Conservation (phyloP, 2,113 vertebrate genomes). For the Aviceda subcristata region DNA sequence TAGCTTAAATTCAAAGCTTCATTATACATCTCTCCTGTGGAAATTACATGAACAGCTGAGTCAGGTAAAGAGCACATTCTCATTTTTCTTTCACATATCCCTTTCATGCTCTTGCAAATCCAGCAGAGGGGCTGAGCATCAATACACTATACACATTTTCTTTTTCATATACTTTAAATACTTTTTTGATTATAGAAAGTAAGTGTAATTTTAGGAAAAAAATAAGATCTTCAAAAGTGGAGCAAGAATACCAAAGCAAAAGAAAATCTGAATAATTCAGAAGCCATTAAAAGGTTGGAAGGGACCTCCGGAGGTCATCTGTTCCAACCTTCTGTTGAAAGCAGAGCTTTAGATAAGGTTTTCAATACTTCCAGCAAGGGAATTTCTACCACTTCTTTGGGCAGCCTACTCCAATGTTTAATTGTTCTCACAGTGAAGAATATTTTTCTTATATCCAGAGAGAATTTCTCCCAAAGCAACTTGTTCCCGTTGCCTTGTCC, state of each 20-base stretch:
- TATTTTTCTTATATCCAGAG: no score
- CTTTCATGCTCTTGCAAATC: not conserved
- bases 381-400: no score
- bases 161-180: not conserved
- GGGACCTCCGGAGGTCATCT: no score
- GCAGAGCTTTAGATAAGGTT: no score
- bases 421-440: no score
- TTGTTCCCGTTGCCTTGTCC: no score
- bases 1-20: conserved; percentile 52
- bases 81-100: not conserved
- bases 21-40: conserved; percentile 33
- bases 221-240: not conserved
- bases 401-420: no score
- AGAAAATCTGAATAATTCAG: no score
- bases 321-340: no score
- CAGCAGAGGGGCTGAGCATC: not conserved
- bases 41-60: conserved; percentile 58
- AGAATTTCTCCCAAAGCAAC: no score
- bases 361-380: no score
- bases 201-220: not conserved
- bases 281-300: not conserved
- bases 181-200: not conserved
- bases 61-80: conserved; percentile 43
- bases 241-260: not conserved
- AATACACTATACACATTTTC: not conserved